A percentile compares a stretch with the other conserved stretches of the same genome.
These are phyloP conservation scores for Chaetodon trifascialis DNA, from an alignment of 2,113 vertebrate genomes.

Conservation along the genomic window DNA sequence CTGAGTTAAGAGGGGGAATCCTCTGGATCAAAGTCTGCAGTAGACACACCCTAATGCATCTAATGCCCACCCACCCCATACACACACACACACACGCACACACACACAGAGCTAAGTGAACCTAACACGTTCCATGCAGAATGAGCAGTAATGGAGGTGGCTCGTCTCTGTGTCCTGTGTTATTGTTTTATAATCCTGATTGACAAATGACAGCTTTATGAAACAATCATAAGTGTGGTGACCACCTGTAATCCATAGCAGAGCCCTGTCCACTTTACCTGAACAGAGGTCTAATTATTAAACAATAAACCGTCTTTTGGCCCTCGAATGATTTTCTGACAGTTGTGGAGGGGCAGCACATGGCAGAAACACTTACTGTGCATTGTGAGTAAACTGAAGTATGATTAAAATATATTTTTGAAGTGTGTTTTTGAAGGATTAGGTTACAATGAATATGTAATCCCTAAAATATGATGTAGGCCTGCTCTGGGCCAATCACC, in stretches of 20 bases:
- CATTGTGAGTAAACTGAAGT: too few species aligned
- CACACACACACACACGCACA: neutral
- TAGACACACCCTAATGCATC: slow-evolving; percentile 33
- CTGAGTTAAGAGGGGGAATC: slow-evolving; percentile 33
- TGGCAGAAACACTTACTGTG: too few species aligned
- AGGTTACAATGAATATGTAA: neutral
- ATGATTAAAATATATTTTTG: neutral
- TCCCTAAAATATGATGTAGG: neutral
- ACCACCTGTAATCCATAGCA: too few species aligned
- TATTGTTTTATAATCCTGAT: neutral
- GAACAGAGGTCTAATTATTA: neutral
- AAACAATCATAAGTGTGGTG: too few species aligned
- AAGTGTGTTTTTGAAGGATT: neutral
- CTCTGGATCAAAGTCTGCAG: slow-evolving; percentile 45
- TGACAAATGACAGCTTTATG: too few species aligned
- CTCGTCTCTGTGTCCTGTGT: slow-evolving; percentile 11
- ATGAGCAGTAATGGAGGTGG: neutral
- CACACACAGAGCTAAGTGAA: slow-evolving; percentile 10
- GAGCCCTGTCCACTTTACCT: too few species aligned
- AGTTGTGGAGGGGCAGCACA: neutral
- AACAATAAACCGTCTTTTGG: too few species aligned
- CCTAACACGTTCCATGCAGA: slow-evolving; percentile 1
- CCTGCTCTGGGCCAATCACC: neutral
- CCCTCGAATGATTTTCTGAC: slow-evolving; percentile 16
- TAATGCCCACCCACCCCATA: neutral